Base-by-base conservation (phyloP, 1,140 invertebrate species). In the Lamellibrachia luymesi region DNA sequence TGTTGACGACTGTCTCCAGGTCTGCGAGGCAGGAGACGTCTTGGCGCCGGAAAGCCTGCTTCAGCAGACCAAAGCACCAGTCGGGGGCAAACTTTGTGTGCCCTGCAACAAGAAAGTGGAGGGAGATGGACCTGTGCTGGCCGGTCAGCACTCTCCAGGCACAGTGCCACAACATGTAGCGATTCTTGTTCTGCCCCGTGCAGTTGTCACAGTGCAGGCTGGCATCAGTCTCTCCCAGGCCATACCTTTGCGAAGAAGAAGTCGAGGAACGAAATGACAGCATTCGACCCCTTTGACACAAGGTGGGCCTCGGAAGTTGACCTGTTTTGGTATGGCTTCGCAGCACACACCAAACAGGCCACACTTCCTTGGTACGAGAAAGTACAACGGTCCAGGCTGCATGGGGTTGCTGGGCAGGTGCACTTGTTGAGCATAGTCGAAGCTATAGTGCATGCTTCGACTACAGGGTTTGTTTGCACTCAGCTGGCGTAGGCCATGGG, bases 21-120 rank as follows among this genome's bases (percentile, higher is more conserved):
- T n/a, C n/a, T n/a, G 50, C 92, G 6, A 92, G 27, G 8, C 27
- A 92, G 17, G 92, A 92, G 8, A 92, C 92, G 7, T 6, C 92
- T 27, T 92, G 92, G 92, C 92, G 92, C 52, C 51, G 50, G 92
- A 93, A 93, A 89, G 64, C 50, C 92, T 51, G 92, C 93, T 95
- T 95, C n/a, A 95, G 92, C 1, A 95, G 51, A 6, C 94, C 94
- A 94, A 95, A 95, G 93, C 94, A n/a, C n/a, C n/a, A n/a, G n/a
- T n/a, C n/a, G n/a, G n/a, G n/a, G n/a, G n/a, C n/a, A n/a, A n/a
- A n/a, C n/a, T n/a, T n/a, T n/a, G n/a, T n/a, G n/a, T 94, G 64
- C 95, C 94, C 94, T 50, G 94, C 92, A 27, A 94, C 93, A 93
- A 95, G 92, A 50, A 95, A 94, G 51, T 94, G 94, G 6, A 94